Base-by-base conservation (phyloP, 2,888 invertebrate species). In the Uloborus plumipes region DNA sequence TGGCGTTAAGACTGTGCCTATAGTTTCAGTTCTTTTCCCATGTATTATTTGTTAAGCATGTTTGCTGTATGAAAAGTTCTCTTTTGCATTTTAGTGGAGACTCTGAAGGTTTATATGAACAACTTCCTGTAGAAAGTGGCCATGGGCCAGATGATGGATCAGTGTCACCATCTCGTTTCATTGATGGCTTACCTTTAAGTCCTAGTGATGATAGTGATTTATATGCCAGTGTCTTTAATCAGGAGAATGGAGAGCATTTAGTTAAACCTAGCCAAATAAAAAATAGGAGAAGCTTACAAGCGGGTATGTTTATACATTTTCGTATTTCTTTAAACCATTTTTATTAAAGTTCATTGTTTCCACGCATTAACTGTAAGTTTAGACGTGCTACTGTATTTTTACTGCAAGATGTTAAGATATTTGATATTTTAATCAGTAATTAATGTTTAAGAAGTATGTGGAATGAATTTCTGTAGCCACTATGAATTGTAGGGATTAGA, bases 141-240 rank as follows among this genome's bases (percentile, higher is more conserved):
- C 87, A 88, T 73, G 88, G 87, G 15, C 89, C 89, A 84, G 89
- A 89, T 71, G 88, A 88, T 73, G 88, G 88, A 71, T 89, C 87
- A 80, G 88, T 87, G 7, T 90, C 91, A 7, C 89, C 90, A 16
- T 89, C 89, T 14, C 88, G 88, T 87, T 91, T 91, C 31, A 91
- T 91, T 87, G 91, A 91, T 87, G 89, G 91, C 85, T 80, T 72
- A 50, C 89, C 88, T 49, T 88, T 91, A 18, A 91, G 91, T 88
- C 92, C 92, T 22, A 93, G 93, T 88, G 93, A 93, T 88, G 93
- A 93, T 87, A 93, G 92, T 80, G 86, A 87, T 64, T 76, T 86
- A 13, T 87, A 87, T 80, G 85, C 86, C 39, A 86, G 85, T 81
- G 85, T 86, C n/a, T 86, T 85, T 72, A 92, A 92, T 86, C 91